Evolutionary conservation across 2,888 invertebrate genomes (phyloP), one percentile per base, ranked within the genome.

Genomic region (Formica aserva): DNA sequence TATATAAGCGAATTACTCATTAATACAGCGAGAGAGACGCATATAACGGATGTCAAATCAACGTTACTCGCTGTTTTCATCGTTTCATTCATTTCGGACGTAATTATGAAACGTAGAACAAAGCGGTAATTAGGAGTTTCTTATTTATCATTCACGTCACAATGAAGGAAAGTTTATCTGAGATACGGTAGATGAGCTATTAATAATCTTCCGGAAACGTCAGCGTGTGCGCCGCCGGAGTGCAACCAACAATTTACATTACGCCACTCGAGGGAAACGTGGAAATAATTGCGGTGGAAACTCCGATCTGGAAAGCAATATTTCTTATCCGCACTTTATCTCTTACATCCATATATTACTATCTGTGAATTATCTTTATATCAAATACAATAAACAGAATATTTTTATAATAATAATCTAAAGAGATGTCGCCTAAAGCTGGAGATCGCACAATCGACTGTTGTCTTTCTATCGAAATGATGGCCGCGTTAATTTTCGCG

Each of bases 161-260:
- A 69, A 69, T 32, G 52, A 29, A n/a, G n/a, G 57, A 41, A 69
- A 78, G 45, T 78, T 78, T 60, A 45, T 45, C 72, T 32, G 45
- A 45, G 71, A 71, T 69, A 45, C 38, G 29, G 38, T 41, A 77
- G 67, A 78, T 32, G 41, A 71, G 32, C 63, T 45, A 78, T 80
- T 72, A 72, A 72, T 72, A 80, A 80, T 62, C 15, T 35, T 45
- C 72, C 60, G 45, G 57, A 3, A 60, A 22, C 32, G 71, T 71
- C 57, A 60, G 60, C 32, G 15, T 15, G 15, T 11, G 13, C 45
- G 15, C 45, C 3, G 45, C 45, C 15, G n/a, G 52, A 22, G 41
- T 11, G 71, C 29, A 78, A 78, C 55, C 38, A 67, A 69, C 78
- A 45, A 71, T 78, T 78, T 78, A 45, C 78, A 78, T 71, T 71